Conservation (phyloP, 2,113 vertebrate species). For the Argyrosomus japonicus region DNA sequence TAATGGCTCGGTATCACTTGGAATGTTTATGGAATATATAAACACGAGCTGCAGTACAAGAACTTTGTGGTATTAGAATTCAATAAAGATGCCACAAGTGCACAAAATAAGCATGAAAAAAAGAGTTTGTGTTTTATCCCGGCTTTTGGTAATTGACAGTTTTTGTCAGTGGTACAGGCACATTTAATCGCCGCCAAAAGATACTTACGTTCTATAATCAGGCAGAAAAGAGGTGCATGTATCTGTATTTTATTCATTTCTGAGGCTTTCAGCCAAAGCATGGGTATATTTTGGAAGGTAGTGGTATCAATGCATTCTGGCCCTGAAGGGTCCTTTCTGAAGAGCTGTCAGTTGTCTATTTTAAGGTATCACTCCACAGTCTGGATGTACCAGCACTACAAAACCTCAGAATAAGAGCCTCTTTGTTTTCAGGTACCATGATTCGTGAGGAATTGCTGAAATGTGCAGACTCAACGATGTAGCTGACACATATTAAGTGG, state of each 20-base stretch:
- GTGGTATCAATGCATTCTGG: slow-evolving; percentile 15
- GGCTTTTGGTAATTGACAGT: slow-evolving; percentile 4
- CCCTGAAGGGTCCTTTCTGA: slow-evolving; percentile 28
- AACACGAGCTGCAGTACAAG: not conserved
- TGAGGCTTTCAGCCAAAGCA: slow-evolving; percentile 5
- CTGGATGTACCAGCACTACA: slow-evolving; percentile 24
- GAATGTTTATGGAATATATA: not conserved
- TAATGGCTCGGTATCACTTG: not conserved
- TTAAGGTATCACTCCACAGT: slow-evolving; percentile 23
- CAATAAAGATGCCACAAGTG: not conserved
- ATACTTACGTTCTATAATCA: not conserved
- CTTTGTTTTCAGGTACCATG: slow-evolving; percentile 50
- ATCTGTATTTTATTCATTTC: slow-evolving; percentile 10
- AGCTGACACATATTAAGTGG: slow-evolving; percentile 61
- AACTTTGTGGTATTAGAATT: not conserved
- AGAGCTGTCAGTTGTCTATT: slow-evolving; percentile 43
- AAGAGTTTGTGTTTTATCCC: not conserved
- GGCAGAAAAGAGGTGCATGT: not conserved
- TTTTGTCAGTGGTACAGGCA: not conserved
- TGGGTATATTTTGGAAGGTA: not conserved
- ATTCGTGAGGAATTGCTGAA: slow-evolving; percentile 34
- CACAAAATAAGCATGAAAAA: not conserved
- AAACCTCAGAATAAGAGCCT: slow-evolving; percentile 45
- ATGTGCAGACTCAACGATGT: slow-evolving; percentile 17
- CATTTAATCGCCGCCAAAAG: not conserved